These are phyloP conservation scores for Epizoanthus illoricatus DNA, from an alignment of 92 coral and sea anemone genomes.

Conservation along the genomic window DNA sequence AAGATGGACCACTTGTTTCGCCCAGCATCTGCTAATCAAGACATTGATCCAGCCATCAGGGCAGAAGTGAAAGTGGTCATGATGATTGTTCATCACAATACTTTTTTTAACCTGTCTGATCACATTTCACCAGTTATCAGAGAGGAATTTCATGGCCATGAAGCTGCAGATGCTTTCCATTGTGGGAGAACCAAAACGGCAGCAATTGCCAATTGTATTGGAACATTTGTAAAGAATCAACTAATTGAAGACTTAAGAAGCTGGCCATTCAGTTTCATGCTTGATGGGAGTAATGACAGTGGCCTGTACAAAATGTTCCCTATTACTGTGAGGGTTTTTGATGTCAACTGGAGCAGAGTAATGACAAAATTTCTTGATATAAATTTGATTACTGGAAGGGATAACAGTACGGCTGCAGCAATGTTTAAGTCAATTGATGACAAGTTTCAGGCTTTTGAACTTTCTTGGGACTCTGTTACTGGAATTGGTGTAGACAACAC, in stretches of 20 bases:
- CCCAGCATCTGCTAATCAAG: slow-evolving; percentile 19
- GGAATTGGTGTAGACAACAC: slow-evolving; percentile 48
- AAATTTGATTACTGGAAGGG: slow-evolving; percentile 41
- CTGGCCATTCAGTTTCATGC: slow-evolving; percentile 51
- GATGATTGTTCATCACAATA: slow-evolving; percentile 59
- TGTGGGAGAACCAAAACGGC: slow-evolving; percentile 45
- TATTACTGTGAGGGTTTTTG: slow-evolving; percentile 40
- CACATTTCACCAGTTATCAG: slow-evolving; percentile 51
- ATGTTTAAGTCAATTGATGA: slow-evolving; percentile 40
- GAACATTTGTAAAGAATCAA: slow-evolving; percentile 1
- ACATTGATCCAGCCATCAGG: slow-evolving; percentile 38
- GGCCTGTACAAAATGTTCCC: slow-evolving; percentile 48
- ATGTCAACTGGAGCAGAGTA: slow-evolving; percentile 37
- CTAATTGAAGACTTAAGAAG: slow-evolving; percentile 30
- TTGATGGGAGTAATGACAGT: slow-evolving; percentile 48
- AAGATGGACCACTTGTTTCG: slow-evolving; percentile 39
- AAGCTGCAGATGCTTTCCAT: slow-evolving; percentile 30
- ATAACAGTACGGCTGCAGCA: slow-evolving; percentile 36
- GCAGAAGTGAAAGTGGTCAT: slow-evolving; percentile 57
- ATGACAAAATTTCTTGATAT: slow-evolving; percentile 47
- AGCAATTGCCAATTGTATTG: slow-evolving; percentile 44
- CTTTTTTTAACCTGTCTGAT: slow-evolving; percentile 54
- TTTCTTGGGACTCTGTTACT: slow-evolving; percentile 33
- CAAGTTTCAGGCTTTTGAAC: slow-evolving; percentile 13
- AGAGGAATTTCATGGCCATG: slow-evolving; percentile 43